Evolutionary conservation across 2,797 vertebrate genomes (phyloP), one percentile per base, ranked within the genome.

Genomic region (Odontamblyopus rebecca): DNA sequence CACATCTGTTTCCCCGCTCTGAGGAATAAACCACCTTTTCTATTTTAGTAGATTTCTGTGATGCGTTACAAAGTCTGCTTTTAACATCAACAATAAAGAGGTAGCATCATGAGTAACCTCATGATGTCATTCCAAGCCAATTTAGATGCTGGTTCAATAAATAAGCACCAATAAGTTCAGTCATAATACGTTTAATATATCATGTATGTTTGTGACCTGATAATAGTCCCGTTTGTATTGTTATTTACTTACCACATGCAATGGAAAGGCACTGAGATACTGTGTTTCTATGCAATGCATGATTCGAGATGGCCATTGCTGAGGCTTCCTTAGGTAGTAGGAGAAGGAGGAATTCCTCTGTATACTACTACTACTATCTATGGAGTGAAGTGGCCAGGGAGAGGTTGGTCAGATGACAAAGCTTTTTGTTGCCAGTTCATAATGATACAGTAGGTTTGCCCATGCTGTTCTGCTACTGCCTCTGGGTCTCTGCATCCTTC

Each of bases 391-490:
- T 75, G 85, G 85, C 85, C 82, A 38, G 84, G 82, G 86, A 85
- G 75, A 82, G 73, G 60, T 75, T 78, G 77, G 85, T 86, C 82
- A 66, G 70, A 77, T 88, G 88, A 82, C 88, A 79, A 64, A 76
- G 69, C 77, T 82, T 82, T 86, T 79, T 60, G 60, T 60, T 1
- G 70, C 81, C 67, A 35, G 83, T 48, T 48, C 44, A 15, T 48
- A 48, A 48, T 77, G 83, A 87, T 90, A 88, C 88, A 89, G 53
- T 35, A 79, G 85, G 82, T 73, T 84, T 83, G 80, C 82, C 82
- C 84, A 77, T 13, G 26, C 11, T 5, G 82, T 86, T 19, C 53
- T 23, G 85, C 77, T 73, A 61, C 64, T 78, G 78, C 79, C 85
- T 76, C 82, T 74, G 79, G 84, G 86, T 87, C 78, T 81, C 85